These are phyloP conservation scores for Callionymus lyra DNA, from an alignment of 2,113 vertebrate species.

Conservation along the genomic window DNA sequence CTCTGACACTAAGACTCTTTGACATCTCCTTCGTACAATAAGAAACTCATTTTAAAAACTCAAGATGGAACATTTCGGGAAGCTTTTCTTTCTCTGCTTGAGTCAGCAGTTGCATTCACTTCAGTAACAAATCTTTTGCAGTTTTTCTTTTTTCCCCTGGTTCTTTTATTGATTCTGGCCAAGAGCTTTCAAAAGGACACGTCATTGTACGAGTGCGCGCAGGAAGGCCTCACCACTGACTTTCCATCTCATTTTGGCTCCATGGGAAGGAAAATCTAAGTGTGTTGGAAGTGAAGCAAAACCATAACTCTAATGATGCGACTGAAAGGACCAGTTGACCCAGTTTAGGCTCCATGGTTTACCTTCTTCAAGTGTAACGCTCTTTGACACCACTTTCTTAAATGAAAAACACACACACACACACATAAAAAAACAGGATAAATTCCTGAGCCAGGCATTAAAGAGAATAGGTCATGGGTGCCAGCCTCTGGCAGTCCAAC, in stretches of 20 bases:
- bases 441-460: constrained; percentile 7
- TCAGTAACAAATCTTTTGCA: constrained; percentile 14
- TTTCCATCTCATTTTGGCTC: constrained; percentile 44
- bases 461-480: constrained; percentile 24
- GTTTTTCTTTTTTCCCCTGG: no score
- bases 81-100: background rate
- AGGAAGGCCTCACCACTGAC: constrained; percentile 6
- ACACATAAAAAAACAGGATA: background rate
- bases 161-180: constrained; percentile 13
- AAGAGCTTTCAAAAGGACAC: constrained; percentile 4
- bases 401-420: no score
- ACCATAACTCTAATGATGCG: constrained; percentile 17
- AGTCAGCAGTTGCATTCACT: background rate
- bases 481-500: constrained; percentile 11
- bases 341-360: constrained; percentile 15
- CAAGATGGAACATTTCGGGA: no score
- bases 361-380: no score
- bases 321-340: constrained; percentile 19
- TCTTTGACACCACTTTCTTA: background rate
- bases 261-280: constrained; percentile 44
- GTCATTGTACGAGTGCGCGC: background rate
- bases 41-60: no score
- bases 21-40: no score
- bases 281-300: constrained; percentile 29
- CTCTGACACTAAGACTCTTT: background rate